Evolutionary conservation across 2,797 vertebrate species (phyloP), one percentile per base, ranked within the genome.

Genomic region (Oreonectes daqikongensis): DNA sequence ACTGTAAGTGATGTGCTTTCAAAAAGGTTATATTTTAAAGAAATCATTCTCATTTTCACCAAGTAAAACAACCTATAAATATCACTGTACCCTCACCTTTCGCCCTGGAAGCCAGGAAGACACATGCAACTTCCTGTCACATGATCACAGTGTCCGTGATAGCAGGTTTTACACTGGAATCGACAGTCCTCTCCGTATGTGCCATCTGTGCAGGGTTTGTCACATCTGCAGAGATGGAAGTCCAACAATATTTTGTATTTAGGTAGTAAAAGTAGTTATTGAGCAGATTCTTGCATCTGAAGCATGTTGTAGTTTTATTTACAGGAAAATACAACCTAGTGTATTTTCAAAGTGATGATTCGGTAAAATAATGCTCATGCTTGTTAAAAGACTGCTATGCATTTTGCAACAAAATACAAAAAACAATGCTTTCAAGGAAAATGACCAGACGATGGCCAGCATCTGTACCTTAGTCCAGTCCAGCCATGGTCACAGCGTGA

Each of bases 101-200:
- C 85, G 71, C 95, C 96, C 90, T 93, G 94, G 87, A 93, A 97
- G 72, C 97, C 97, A 0, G 90, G 84, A 28, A 86, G 87, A 89
- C 97, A 99, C 86, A 94, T 9, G 70, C 97, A 99, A 22, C 82
- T 93, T 88, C 97, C 97, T n/a, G 94, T 95, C 85, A 94, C 90
- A 0, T 94, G 91, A 72, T 99, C 89, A 20, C 97, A 99, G 79
- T 83, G 81, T 12, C 97, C 97, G 0, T 90, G 89, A 81, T 91
- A 69, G 81, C 97, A 99, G 26, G 89, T 81, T 0, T 90, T 86
- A 74, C 97, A 99, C 77, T 78, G 79, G 71, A 90, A 92, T 79
- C 53, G 76, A 81, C 97, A 99, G 59, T 82, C 88, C 0, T 94
- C 91, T 2, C 97, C 97, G 1, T 94, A 98, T 18, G 86, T 95